Conservation (phyloP, 2,797 vertebrate genomes). For the Psittacula echo region DNA sequence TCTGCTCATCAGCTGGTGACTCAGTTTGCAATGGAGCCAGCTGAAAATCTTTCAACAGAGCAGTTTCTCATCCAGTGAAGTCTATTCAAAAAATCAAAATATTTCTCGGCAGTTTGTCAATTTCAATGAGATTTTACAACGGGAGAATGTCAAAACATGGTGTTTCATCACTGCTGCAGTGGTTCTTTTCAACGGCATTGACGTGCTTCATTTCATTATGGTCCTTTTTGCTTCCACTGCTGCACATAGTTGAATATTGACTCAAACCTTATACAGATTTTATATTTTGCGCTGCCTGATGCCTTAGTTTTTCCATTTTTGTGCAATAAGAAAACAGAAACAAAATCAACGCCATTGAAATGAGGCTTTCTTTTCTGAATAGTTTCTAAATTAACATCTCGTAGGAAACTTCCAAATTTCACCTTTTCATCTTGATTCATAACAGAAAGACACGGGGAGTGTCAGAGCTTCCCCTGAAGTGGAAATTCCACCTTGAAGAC, state of each 20-base stretch:
- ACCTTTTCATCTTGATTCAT: neutral
- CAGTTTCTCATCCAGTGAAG: slow-evolving; percentile 39
- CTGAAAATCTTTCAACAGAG: slow-evolving; percentile 60
- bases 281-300: neutral
- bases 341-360: neutral
- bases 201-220: neutral
- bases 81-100: slow-evolving; percentile 69
- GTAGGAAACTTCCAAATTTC: neutral
- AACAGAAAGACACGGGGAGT: neutral
- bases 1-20: slow-evolving; percentile 48
- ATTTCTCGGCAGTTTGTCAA: slow-evolving; percentile 60
- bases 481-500: slow-evolving; percentile 16
- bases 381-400: neutral
- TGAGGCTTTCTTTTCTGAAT: neutral
- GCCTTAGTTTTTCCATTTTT: neutral
- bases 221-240: neutral
- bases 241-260: neutral
- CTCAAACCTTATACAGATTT: neutral
- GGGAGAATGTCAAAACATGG: slow-evolving; percentile 64
- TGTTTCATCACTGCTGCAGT: neutral
- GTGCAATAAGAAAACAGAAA: neutral
- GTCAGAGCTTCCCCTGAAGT: neutral
- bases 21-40: slow-evolving; percentile 48
- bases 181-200: slow-evolving; percentile 26
- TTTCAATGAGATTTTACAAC: slow-evolving; percentile 66